These are phyloP conservation scores for Stichopus chloronotus DNA, from an alignment of 35 echinoderm and acorn worm species.

Conservation along the genomic window DNA sequence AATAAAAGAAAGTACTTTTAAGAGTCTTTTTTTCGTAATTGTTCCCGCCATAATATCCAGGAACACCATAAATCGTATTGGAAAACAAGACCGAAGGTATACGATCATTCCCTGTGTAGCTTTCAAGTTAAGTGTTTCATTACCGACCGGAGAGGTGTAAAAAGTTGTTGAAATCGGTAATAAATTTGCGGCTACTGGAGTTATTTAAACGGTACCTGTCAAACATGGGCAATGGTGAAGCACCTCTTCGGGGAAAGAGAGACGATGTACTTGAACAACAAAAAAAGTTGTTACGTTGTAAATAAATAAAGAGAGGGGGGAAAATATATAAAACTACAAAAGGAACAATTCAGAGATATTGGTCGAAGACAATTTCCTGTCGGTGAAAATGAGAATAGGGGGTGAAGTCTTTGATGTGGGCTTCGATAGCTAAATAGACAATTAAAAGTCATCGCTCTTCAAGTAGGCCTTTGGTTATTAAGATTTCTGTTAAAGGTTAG, in stretches of 20 bases:
- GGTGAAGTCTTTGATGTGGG: slow-evolving; percentile 16
- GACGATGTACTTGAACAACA: background rate
- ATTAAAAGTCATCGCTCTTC: background rate
- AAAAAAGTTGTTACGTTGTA: slow-evolving; percentile 17
- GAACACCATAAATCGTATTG: slow-evolving; percentile 28
- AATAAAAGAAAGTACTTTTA: slow-evolving; percentile 49
- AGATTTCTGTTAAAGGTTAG: background rate
- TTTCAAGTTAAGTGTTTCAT: slow-evolving; percentile 55
- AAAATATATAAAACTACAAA: background rate
- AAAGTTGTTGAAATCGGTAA: slow-evolving; percentile 25
- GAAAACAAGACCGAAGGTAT: slow-evolving; percentile 3
- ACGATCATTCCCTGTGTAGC: slow-evolving; percentile 35
- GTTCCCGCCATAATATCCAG: slow-evolving; percentile 23
- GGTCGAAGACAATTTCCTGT: slow-evolving; percentile 37
- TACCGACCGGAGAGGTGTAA: slow-evolving; percentile 30
- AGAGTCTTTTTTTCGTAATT: slow-evolving; percentile 46
- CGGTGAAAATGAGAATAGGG: slow-evolving; percentile 15
- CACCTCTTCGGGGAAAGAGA: background rate
- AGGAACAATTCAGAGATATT: slow-evolving; percentile 25
- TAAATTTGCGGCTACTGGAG: slow-evolving; percentile 42
- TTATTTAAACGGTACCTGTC: slow-evolving; percentile 29
- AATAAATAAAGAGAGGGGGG: background rate
- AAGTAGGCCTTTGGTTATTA: background rate
- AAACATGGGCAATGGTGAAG: slow-evolving; percentile 15
- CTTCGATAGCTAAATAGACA: slow-evolving; percentile 29